A percentile compares a stretch with the other conserved stretches of the same genome.
phyloP scores from a whole-genome alignment of 2,113 vertebrate genomes.

The Chaenogobius annularis region DNA sequence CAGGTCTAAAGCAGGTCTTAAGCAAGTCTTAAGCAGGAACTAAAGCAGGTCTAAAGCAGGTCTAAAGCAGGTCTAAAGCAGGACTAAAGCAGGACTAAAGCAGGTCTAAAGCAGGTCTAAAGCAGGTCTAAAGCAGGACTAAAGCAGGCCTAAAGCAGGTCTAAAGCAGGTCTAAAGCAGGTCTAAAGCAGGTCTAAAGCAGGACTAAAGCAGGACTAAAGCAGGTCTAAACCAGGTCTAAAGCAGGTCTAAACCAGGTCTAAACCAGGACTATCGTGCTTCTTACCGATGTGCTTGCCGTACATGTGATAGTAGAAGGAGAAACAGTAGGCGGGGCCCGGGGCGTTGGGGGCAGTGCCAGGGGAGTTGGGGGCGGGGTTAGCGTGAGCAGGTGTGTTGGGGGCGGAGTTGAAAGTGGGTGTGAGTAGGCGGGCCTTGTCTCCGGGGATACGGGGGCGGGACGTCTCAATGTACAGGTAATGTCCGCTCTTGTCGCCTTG shows the following conservation, averaged over 20 bases:
- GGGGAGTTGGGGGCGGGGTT: conserved; percentile 81
- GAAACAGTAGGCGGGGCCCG: conserved; percentile 87
- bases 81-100: neutral
- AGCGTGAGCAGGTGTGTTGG: conserved; percentile 73
- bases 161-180: neutral
- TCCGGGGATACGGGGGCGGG: conserved; percentile 85
- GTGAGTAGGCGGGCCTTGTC: conserved; percentile 89
- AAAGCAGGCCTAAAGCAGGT: too few species aligned
- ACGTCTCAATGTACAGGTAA: conserved; percentile 97
- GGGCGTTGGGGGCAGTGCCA: conserved; percentile 70
- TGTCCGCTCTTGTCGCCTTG: conserved; percentile 82
- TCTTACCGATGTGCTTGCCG: conserved; percentile 93
- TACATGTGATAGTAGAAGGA: conserved; percentile 98
- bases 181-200: neutral
- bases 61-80: neutral
- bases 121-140: neutral
- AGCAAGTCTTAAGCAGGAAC: too few species aligned
- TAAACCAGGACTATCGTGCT: conserved; percentile 24
- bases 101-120: neutral
- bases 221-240: neutral
- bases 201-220: neutral
- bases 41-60: neutral
- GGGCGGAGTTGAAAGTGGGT: conserved; percentile 87
- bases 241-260: too few species aligned
- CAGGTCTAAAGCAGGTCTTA: too few species aligned